Evolutionary conservation across 2,797 vertebrate species (phyloP).

Genomic region (Sorex maritimensis): DNA sequence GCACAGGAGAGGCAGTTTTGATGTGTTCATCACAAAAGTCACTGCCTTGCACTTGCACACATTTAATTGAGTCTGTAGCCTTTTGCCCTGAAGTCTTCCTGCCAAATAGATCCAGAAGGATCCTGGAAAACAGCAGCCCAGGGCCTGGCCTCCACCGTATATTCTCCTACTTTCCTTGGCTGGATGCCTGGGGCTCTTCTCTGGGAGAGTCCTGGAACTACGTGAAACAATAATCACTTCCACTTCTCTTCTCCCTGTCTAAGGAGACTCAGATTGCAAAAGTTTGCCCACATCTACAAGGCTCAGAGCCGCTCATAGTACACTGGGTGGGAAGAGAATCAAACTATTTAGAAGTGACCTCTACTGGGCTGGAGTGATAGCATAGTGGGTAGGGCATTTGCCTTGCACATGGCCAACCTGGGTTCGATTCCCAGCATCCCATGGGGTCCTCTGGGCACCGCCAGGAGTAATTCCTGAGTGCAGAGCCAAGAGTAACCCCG

Average conservation of each 20-base stretch:
- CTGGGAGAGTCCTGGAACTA: background rate
- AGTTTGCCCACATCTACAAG: constrained; percentile 31
- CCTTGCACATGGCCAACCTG: no score
- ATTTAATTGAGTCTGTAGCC: constrained; percentile 82
- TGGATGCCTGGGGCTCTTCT: constrained; percentile 55
- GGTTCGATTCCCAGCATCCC: no score
- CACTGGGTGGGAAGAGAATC: background rate
- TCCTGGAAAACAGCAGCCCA: constrained; percentile 64
- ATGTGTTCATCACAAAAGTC: constrained; percentile 85
- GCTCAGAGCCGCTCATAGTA: background rate
- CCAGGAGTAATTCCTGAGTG: no score
- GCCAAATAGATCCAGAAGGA: constrained; percentile 74
- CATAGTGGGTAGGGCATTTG: background rate
- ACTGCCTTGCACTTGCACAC: constrained; percentile 74
- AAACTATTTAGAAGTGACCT: background rate
- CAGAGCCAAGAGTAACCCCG: no score
- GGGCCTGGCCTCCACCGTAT: constrained; percentile 22
- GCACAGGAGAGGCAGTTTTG: constrained; percentile 68
- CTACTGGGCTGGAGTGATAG: background rate
- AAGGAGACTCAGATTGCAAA: background rate
- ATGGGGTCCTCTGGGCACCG: no score
- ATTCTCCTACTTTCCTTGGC: constrained; percentile 54
- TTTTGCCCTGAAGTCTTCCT: constrained; percentile 82
- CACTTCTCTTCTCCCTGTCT: constrained; percentile 44
- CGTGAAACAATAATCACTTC: constrained; percentile 62